Conservation (phyloP, 2,888 invertebrate species). For the Pseudoips prasinana region DNA sequence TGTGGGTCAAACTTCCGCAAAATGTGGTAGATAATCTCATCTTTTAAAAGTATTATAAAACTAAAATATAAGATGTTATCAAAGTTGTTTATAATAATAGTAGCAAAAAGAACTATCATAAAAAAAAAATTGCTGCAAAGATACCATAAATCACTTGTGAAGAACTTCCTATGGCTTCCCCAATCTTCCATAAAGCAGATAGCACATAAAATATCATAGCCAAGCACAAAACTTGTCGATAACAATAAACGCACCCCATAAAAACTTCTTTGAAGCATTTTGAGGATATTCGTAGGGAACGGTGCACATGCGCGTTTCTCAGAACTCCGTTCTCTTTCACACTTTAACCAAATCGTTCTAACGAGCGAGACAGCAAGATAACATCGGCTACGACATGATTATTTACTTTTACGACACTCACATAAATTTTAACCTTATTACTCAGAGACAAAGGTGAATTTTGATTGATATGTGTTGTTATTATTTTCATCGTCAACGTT, state of each 20-base stretch:
- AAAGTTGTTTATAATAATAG: too few relatives aligned
- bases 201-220: constrained; percentile 42
- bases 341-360: constrained; percentile 27
- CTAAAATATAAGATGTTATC: too few relatives aligned
- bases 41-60: too few relatives aligned
- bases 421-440: constrained; percentile 32
- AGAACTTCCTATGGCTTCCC: constrained; percentile 30
- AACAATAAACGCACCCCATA: constrained; percentile 50
- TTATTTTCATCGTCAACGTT: constrained; percentile 50
- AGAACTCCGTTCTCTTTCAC: constrained; percentile 39
- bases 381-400: constrained; percentile 46
- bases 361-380: constrained; percentile 49
- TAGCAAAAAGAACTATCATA: too few relatives aligned
- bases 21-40: too few relatives aligned
- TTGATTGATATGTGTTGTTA: constrained; percentile 38
- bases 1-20: too few relatives aligned
- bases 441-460: constrained; percentile 34
- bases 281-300: constrained; percentile 44
- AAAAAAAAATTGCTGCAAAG: too few relatives aligned
- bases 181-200: constrained; percentile 36
- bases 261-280: constrained; percentile 56
- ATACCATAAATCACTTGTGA: constrained; percentile 26
- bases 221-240: constrained; percentile 51
- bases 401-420: constrained; percentile 35
- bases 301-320: constrained; percentile 58